Evolutionary conservation across 2,888 invertebrate species (phyloP).

Genomic region (Plutella xylostella): DNA sequence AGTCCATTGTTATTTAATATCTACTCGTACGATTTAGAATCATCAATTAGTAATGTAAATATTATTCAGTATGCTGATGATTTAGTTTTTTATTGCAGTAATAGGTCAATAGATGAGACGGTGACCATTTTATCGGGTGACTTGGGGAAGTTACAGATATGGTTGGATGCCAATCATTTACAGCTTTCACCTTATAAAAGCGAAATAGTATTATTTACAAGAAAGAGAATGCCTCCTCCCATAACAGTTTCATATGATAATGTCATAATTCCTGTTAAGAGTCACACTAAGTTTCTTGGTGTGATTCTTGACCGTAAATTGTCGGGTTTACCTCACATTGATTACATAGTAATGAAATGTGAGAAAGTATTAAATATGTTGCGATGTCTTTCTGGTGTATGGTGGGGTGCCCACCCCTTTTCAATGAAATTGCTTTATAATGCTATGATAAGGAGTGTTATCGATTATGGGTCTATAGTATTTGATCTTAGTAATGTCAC

Average conservation of each 20-base stretch:
- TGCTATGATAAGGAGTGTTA: constrained; percentile 3
- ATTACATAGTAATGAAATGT: constrained; percentile 14
- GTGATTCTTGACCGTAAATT: constrained; percentile 15
- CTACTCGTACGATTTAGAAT: constrained; percentile 18
- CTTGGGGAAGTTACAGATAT: constrained; percentile 11
- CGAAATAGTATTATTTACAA: constrained; percentile 13
- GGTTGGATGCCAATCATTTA: no score
- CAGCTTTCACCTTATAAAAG: constrained; percentile 15
- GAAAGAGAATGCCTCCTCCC: constrained; percentile 10
- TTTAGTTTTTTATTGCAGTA: constrained; percentile 13
- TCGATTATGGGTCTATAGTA: constrained; percentile 1
- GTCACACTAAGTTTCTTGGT: constrained; percentile 17
- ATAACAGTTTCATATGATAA: background rate
- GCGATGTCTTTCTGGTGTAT: constrained; percentile 12
- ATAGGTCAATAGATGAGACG: background rate
- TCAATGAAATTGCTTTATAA: constrained; percentile 3
- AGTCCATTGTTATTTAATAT: constrained; percentile 19
- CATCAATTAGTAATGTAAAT: constrained; percentile 8
- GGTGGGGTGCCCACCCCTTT: constrained; percentile 4
- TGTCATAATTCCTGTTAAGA: background rate
- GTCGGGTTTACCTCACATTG: constrained; percentile 11
- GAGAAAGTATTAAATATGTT: constrained; percentile 17
- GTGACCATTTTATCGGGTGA: background rate
- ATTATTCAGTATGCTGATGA: constrained; percentile 24
- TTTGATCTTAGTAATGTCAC: background rate